A percentile compares a stretch with the other conserved stretches of the same genome.
phyloP scores from a whole-genome alignment of 2,888 invertebrate species.

The Trissonchulus sp. region DNA sequence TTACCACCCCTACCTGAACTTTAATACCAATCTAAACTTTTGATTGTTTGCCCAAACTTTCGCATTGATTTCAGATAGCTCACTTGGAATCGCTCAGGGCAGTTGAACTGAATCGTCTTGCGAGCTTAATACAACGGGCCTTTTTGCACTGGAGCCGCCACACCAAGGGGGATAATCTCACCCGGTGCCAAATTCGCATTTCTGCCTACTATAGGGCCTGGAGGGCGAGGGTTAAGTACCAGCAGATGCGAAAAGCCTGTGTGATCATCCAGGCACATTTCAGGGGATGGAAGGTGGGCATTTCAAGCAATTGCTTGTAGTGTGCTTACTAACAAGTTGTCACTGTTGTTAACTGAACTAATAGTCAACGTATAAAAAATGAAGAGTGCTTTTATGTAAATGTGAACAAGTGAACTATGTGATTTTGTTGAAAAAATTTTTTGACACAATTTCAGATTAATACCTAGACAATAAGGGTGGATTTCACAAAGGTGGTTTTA shows the following conservation, averaged over 20 bases:
- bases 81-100: neutral
- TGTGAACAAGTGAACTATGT: too few relatives aligned
- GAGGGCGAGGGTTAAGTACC: neutral
- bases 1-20: too few relatives aligned
- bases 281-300: constrained; percentile 23
- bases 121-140: constrained; percentile 9
- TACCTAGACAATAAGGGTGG: too few relatives aligned
- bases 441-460: too few relatives aligned
- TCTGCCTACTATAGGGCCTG: constrained; percentile 11
- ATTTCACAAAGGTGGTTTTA: too few relatives aligned
- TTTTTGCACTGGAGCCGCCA: neutral
- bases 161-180: neutral
- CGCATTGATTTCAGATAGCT: constrained; percentile 7
- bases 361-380: too few relatives aligned
- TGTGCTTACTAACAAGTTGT: too few relatives aligned
- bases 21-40: too few relatives aligned
- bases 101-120: neutral
- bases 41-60: neutral
- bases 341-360: too few relatives aligned
- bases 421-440: too few relatives aligned
- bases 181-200: neutral
- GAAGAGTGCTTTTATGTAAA: too few relatives aligned
- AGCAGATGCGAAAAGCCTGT: neutral
- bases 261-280: neutral
- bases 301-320: too few relatives aligned